phyloP scores from a whole-genome alignment of 1,140 invertebrate species.

The Amphibalanus amphitrite region DNA sequence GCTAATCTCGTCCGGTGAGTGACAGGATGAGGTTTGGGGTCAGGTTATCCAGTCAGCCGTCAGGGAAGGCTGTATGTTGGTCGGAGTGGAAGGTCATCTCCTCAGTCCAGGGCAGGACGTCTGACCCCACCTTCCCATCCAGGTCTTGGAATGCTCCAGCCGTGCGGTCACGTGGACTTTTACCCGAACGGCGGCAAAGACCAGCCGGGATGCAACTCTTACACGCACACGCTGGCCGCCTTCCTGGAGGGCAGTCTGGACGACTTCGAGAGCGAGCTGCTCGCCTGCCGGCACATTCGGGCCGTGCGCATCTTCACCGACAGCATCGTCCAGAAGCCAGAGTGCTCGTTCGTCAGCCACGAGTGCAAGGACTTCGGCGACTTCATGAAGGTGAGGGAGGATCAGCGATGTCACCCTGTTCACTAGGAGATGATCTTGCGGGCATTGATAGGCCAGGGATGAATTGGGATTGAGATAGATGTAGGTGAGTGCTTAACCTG shows the following conservation, averaged over 20 bases:
- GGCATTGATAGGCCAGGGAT: too few species aligned
- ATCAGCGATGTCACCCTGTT: too few species aligned
- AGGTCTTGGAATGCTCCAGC: constrained; percentile 70
- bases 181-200: constrained; percentile 75
- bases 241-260: constrained; percentile 46
- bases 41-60: too few species aligned
- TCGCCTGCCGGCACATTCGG: constrained; percentile 18
- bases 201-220: constrained; percentile 66
- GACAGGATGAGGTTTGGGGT: too few species aligned
- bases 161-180: constrained; percentile 68
- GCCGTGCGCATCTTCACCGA: constrained; percentile 18
- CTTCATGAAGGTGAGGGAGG: constrained; percentile 10
- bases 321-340: constrained; percentile 40
- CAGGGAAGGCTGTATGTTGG: too few species aligned
- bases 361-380: constrained; percentile 51
- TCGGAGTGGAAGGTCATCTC: too few species aligned
- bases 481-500: too few species aligned
- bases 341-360: constrained; percentile 61
- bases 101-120: too few species aligned
- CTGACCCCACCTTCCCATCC: too few species aligned
- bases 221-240: constrained; percentile 37
- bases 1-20: too few species aligned
- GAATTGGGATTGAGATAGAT: too few species aligned
- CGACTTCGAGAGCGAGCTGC: constrained; percentile 35
- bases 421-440: too few species aligned